phyloP scores from a whole-genome alignment of 2,797 vertebrate genomes.

The Salmo trutta region DNA sequence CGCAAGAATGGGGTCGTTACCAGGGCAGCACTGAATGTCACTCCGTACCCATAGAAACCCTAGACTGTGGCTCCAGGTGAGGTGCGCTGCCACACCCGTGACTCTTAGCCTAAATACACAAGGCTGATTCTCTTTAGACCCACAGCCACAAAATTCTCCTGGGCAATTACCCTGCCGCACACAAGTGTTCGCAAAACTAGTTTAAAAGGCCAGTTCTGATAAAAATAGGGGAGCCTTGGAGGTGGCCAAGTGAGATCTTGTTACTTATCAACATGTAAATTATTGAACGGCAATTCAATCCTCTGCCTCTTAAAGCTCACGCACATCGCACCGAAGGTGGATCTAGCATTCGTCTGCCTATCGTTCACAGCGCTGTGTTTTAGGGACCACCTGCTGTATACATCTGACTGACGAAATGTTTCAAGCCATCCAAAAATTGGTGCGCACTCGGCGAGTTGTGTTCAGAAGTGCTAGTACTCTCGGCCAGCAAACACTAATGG shows the following conservation, averaged over 20 bases:
- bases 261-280: slow-evolving; percentile 56
- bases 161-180: slow-evolving; percentile 22
- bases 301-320: background rate
- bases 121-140: slow-evolving; percentile 37
- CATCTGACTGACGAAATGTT: too few species aligned
- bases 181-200: slow-evolving; percentile 7
- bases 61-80: slow-evolving; percentile 52
- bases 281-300: slow-evolving; percentile 58
- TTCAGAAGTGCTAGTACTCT: too few species aligned
- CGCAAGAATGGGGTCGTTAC: slow-evolving; percentile 45
- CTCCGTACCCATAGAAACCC: slow-evolving; percentile 59
- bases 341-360: too few species aligned
- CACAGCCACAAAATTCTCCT: slow-evolving; percentile 32
- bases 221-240: background rate
- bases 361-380: too few species aligned
- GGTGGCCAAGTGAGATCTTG: slow-evolving; percentile 33
- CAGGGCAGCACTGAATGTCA: slow-evolving; percentile 51
- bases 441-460: too few species aligned
- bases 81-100: slow-evolving; percentile 54
- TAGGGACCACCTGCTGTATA: too few species aligned
- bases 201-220: background rate
- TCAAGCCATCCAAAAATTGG: background rate
- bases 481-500: too few species aligned
- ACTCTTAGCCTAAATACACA: slow-evolving; percentile 47
- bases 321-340: too few species aligned